Base-by-base conservation (phyloP, 2,888 invertebrate genomes). In the Sussaba pulchella region DNA sequence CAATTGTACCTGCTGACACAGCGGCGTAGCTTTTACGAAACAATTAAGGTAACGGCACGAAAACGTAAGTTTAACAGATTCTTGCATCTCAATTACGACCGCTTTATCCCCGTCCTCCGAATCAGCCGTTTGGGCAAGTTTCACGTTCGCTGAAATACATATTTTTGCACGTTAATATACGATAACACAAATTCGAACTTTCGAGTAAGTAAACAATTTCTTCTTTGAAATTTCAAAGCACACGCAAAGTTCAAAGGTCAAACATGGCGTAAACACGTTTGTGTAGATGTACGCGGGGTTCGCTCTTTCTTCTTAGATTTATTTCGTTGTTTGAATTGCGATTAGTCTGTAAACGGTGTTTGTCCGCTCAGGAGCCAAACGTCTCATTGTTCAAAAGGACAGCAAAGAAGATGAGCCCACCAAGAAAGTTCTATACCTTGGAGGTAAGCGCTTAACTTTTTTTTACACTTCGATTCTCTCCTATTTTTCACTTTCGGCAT, bases 1-100 rank as follows among this genome's bases (percentile, higher is more conserved):
- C 8, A 99, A 94, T 89, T 97, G 96, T 4, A 98, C 97, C 94
- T 97, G 97, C 19, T 94, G 93, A 69, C 98, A 97, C 6, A 99
- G 94, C 10, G 99, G 97, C 0, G 99, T 98, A 24, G 99, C 99
- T 93, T 99, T 99, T 14, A 99, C 98, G 93, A 99, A 99, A 85
- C 97, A 97, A 92, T 98, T 99, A 84, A 99, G 95, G 93, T 99
- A 99, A 89, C 98, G 96, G 92, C 96, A 97, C 47, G 99, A 99
- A 92, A 99, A 99, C 1, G 98, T 99, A 72, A 99, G 94, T 9
- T 97, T 97, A 0, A 99, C 99, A 0, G 99, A 98, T 92, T 99
- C 99, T 89, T 98, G 98, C 97, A 99, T 98, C 89, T 99, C 98
- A 87, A 99, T 98, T 39, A 96, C 95, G 0, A 99, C 98, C 0